Percentiles rank a stretch among this genome's conserved stretches.
Conservation (phyloP, 1,140 invertebrate species). For the Kradibia gibbosae region DNA sequence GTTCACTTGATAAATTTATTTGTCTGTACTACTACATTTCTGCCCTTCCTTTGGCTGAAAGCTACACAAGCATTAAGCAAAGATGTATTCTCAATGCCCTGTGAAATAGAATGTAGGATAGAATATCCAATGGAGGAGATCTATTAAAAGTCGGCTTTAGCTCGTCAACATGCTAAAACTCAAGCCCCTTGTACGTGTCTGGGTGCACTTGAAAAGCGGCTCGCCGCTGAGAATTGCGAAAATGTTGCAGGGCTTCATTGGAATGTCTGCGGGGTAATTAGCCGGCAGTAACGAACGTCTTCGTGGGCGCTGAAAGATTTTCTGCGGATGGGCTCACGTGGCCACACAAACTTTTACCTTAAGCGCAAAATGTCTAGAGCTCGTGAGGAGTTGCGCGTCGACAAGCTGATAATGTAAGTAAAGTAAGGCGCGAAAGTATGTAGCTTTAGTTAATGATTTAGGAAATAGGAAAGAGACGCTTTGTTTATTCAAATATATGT, state of each 20-base stretch:
- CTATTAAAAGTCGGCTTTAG: background rate
- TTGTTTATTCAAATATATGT: background rate
- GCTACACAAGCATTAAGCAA: no score
- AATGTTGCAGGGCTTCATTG: background rate
- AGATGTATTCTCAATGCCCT: background rate
- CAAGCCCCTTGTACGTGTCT: background rate
- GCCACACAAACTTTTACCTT: conserved; percentile 16
- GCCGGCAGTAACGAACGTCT: conserved; percentile 6
- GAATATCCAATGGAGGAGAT: background rate
- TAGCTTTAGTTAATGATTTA: background rate
- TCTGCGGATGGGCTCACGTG: background rate
- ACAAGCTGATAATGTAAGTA: background rate
- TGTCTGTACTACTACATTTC: no score
- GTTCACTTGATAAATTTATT: no score
- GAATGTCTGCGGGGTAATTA: conserved; percentile 48
- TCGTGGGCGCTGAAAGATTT: conserved; percentile 34
- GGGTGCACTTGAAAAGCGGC: background rate
- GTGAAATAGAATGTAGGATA: background rate
- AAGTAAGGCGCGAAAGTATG: background rate
- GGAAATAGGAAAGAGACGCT: background rate
- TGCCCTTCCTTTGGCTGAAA: no score
- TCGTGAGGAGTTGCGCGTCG: conserved; percentile 30
- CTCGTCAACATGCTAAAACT: background rate
- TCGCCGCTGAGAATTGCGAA: background rate
- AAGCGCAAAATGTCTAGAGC: conserved; percentile 42